These are phyloP conservation scores for Gastrophryne carolinensis DNA, from an alignment of 2,797 vertebrate species.

Conservation along the genomic window DNA sequence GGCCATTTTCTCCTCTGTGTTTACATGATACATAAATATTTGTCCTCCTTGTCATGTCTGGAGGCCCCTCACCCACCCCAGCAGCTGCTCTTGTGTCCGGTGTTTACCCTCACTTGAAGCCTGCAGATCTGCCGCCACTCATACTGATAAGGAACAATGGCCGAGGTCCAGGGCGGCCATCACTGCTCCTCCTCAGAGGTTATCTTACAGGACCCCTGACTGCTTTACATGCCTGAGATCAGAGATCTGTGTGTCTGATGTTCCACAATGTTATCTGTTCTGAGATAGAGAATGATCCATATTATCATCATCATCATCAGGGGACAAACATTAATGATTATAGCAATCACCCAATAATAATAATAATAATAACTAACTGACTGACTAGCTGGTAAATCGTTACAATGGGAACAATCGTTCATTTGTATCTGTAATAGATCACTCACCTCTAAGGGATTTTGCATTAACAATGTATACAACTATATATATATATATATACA, in stretches of 20 bases:
- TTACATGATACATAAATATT: constrained; percentile 9
- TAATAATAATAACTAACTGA: too few species aligned
- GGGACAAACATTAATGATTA: too few species aligned
- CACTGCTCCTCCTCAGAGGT: constrained; percentile 34
- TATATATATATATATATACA: too few species aligned
- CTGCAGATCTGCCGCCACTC: constrained; percentile 10
- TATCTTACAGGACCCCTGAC: constrained; percentile 57
- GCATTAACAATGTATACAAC: too few species aligned
- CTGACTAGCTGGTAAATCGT: too few species aligned
- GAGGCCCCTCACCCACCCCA: background rate
- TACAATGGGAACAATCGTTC: too few species aligned
- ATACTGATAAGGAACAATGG: background rate
- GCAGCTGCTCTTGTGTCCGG: constrained; percentile 8
- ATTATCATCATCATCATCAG: too few species aligned
- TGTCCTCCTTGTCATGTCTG: background rate
- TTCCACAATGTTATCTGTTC: constrained; percentile 49
- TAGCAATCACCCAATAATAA: too few species aligned
- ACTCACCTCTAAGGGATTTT: too few species aligned
- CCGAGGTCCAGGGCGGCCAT: background rate
- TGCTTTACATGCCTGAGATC: constrained; percentile 61
- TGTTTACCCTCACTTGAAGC: constrained; percentile 13
- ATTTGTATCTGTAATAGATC: too few species aligned
- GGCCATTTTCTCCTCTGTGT: background rate
- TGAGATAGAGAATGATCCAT: too few species aligned
- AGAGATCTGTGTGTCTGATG: constrained; percentile 51